phyloP scores from a whole-genome alignment of 2,113 vertebrate species.

The Drymodes brunneopygia region DNA sequence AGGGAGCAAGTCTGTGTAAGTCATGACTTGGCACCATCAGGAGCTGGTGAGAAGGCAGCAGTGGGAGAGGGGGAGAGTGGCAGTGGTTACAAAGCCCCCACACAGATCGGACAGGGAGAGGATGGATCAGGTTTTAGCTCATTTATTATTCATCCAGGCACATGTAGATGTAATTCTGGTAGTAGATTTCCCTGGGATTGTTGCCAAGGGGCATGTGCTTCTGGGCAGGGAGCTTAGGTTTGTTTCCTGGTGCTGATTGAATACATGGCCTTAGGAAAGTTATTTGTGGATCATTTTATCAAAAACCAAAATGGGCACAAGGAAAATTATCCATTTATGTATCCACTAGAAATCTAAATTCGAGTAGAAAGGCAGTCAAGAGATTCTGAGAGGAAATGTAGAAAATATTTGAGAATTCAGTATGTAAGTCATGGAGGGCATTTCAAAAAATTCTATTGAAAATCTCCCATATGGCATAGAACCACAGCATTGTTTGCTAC shows the following conservation, averaged over 20 bases:
- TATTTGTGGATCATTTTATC: background rate
- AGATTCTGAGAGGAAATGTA: background rate
- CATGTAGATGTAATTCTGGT: background rate
- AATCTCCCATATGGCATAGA: background rate
- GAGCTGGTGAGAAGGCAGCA: background rate
- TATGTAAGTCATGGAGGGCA: background rate
- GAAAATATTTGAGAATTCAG: background rate
- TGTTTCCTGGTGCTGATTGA: background rate
- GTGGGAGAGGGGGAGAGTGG: background rate
- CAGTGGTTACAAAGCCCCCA: background rate
- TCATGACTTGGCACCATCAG: accelerated
- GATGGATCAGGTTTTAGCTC: background rate
- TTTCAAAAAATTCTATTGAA: background rate
- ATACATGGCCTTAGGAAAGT: background rate
- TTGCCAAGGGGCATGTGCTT: background rate
- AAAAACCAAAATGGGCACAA: background rate
- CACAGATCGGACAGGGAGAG: too few relatives aligned
- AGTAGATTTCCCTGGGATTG: background rate
- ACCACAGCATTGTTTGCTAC: background rate
- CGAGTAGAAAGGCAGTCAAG: background rate
- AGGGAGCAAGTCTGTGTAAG: slow-evolving; percentile 17
- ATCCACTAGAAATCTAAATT: background rate
- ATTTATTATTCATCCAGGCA: background rate
- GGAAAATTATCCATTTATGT: background rate
- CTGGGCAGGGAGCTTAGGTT: background rate